Evolutionary conservation across 2,113 vertebrate genomes (phyloP), one percentile per base, ranked within the genome.

Genomic region (Myiozetetes cayanensis): DNA sequence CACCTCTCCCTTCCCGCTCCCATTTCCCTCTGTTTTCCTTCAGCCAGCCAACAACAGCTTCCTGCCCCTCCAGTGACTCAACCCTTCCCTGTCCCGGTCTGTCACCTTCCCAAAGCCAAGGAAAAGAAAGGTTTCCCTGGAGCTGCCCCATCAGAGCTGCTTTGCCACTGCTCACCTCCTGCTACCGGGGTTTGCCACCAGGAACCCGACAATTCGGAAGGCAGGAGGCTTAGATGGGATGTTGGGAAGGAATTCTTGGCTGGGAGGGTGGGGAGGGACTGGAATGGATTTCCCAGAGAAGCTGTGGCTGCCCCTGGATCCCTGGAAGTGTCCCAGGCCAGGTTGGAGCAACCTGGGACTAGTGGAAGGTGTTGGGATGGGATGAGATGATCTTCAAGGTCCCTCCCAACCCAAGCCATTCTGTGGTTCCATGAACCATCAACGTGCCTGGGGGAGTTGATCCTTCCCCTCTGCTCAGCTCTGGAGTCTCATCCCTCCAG

Each of bases 31-130:
- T 63, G 78, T 94, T 94, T 94, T 80, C 78, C 43, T 68, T 72
- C 78, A 39, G 10, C 31, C 86, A 49, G 94, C 89, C 86, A 92
- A 80, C 37, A 58, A 22, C 68, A 20, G n/a, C 78, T 92, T 95
- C 90, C 90, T 5, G 13, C 39, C 2, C 58, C 71, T 30, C 0
- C 9, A 53, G 35, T 94, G 82, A 95, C 74, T 94, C 92, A 90
- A 59, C 68, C 55, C 31, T 94, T 95, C 68, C 89, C 53, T 87
- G 89, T 84, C 78, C 94, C 92, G 81, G 59, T 67, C 39, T 76
- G 82, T 85, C 92, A 87, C 78, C 86, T 87, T 16, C 8, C 1
- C 5, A 70, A 66, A 53, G 78, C 89, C 92, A 95, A 87, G 1
- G 4, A 84, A 92, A 95, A 95, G 77, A 92, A 89, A 84, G 31